phyloP scores from a whole-genome alignment of 2,888 invertebrate species.

The Dicyrtoma fusca region DNA sequence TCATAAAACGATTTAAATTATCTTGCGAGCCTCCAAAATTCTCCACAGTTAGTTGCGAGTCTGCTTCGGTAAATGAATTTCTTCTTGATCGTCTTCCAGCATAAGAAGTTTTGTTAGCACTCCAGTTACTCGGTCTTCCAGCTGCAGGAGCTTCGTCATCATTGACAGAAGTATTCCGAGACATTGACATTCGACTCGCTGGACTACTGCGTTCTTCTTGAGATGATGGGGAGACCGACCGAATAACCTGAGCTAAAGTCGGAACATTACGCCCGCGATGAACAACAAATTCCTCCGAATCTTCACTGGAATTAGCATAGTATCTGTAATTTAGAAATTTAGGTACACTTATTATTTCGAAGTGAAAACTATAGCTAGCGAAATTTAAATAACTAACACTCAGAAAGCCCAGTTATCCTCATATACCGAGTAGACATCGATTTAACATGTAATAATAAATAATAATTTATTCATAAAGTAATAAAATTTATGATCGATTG shows the following conservation, averaged over 20 bases:
- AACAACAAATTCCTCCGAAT: conserved; percentile 74
- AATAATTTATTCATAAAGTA: too few relatives aligned
- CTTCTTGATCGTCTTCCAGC: conserved; percentile 82
- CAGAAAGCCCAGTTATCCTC: too few relatives aligned
- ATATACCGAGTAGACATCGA: too few relatives aligned
- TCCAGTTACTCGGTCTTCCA: conserved; percentile 84
- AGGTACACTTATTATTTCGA: too few relatives aligned
- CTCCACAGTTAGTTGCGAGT: conserved; percentile 84
- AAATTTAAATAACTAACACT: conserved; percentile 11
- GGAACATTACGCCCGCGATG: conserved; percentile 79
- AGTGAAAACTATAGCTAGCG: neutral
- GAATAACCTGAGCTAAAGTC: conserved; percentile 66
- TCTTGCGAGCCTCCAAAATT: conserved; percentile 93
- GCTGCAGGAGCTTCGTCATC: conserved; percentile 66
- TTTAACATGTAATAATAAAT: too few relatives aligned
- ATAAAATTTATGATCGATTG: too few relatives aligned
- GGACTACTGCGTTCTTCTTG: conserved; percentile 57
- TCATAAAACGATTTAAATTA: conserved; percentile 71
- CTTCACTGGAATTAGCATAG: conserved; percentile 56
- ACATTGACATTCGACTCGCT: conserved; percentile 56
- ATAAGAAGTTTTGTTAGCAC: conserved; percentile 69
- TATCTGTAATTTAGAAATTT: conserved; percentile 51
- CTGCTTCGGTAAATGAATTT: conserved; percentile 77
- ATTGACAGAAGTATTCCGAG: conserved; percentile 46
- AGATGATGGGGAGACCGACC: conserved; percentile 57